These are phyloP conservation scores for Zaprionus capensis DNA, from an alignment of 1,140 invertebrate genomes.

Conservation along the genomic window DNA sequence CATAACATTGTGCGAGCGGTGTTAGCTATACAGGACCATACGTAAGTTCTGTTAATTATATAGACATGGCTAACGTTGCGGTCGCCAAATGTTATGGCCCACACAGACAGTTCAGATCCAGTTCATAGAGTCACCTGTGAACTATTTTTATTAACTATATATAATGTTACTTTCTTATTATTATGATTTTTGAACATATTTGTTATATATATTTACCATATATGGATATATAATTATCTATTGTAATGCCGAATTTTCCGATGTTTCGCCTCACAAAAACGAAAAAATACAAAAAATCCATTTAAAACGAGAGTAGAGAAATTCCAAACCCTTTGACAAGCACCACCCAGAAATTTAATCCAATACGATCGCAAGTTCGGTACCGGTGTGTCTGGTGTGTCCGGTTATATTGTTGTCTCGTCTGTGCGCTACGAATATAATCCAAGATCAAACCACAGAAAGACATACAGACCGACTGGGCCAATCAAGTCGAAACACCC, in stretches of 20 bases:
- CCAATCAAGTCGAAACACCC: slow-evolving; percentile 25
- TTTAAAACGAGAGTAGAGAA: slow-evolving; percentile 38
- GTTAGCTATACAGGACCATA: slow-evolving; percentile 12
- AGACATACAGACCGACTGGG: slow-evolving; percentile 30
- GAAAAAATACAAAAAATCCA: slow-evolving; percentile 56
- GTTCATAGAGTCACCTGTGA: slow-evolving; percentile 25
- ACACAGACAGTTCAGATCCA: slow-evolving; percentile 21
- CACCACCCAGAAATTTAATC: slow-evolving; percentile 58
- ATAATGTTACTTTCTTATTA: slow-evolving; percentile 73
- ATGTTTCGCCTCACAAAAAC: slow-evolving; percentile 84
- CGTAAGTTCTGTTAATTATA: not conserved
- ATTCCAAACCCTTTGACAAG: slow-evolving; percentile 36
- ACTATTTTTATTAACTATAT: slow-evolving; percentile 51
- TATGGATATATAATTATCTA: slow-evolving; percentile 38
- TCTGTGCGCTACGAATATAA: slow-evolving; percentile 26
- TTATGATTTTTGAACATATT: slow-evolving; percentile 73
- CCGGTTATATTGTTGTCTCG: slow-evolving; percentile 20
- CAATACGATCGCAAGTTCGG: slow-evolving; percentile 50
- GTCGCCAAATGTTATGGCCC: slow-evolving; percentile 31
- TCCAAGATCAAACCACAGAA: slow-evolving; percentile 3
- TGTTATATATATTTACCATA: slow-evolving; percentile 53
- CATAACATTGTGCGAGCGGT: slow-evolving; percentile 23
- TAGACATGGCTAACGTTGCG: not conserved
- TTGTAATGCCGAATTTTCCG: slow-evolving; percentile 84
- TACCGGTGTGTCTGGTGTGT: slow-evolving; percentile 49